These are phyloP conservation scores for Danionella cerebrum DNA, from an alignment of 2,113 vertebrate species.

Conservation along the genomic window DNA sequence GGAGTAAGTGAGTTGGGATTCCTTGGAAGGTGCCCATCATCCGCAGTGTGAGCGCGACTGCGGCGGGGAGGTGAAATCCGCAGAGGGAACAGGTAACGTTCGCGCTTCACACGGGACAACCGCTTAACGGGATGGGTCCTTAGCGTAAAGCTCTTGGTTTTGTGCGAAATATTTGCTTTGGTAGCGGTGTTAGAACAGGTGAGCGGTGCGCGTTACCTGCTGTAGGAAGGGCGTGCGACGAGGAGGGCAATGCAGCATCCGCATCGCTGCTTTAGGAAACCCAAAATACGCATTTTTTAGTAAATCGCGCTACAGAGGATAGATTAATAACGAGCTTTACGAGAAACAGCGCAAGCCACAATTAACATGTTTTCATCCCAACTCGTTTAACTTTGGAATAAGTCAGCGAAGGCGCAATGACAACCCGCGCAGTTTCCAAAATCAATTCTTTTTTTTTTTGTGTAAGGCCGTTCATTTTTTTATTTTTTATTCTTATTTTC, in stretches of 20 bases:
- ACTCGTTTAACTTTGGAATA: no score
- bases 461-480: no score
- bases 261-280: slow-evolving; percentile 22
- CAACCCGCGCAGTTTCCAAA: no score
- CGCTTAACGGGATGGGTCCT: not conserved
- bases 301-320: no score
- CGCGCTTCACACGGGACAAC: slow-evolving; percentile 30
- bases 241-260: slow-evolving; percentile 43
- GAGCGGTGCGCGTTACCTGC: slow-evolving; percentile 25
- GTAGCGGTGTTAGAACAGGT: slow-evolving; percentile 26
- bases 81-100: slow-evolving; percentile 73
- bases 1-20: slow-evolving; percentile 59
- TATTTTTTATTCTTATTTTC: no score
- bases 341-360: no score
- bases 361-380: no score
- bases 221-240: slow-evolving; percentile 20
- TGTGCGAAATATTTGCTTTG: not conserved
- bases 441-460: no score
- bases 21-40: slow-evolving; percentile 43
- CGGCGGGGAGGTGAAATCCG: slow-evolving; percentile 62
- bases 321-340: no score
- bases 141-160: slow-evolving; percentile 16
- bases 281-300: no score
- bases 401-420: no score
- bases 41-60: slow-evolving; percentile 76